phyloP scores from a whole-genome alignment of 2,888 invertebrate genomes.

The Eupithecia inturbata region DNA sequence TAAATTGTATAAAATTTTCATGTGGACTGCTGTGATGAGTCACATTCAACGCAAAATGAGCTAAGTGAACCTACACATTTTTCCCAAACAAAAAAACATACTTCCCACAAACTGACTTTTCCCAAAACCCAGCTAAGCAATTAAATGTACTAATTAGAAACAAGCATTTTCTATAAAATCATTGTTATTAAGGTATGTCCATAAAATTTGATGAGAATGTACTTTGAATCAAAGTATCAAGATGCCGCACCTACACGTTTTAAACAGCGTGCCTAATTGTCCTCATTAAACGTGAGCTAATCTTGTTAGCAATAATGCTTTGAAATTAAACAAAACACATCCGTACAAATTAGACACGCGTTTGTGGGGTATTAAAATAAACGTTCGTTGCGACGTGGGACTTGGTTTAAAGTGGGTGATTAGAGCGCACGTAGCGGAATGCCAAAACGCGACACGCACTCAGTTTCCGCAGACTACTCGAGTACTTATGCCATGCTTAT shows the following conservation, averaged over 20 bases:
- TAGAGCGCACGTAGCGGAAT: constrained; percentile 66
- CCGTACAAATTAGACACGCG: constrained; percentile 71
- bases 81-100: neutral
- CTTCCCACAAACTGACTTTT: neutral
- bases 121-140: neutral
- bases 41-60: neutral
- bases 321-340: constrained; percentile 73
- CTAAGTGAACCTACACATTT: neutral
- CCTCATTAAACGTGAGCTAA: constrained; percentile 42
- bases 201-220: neutral
- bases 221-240: neutral
- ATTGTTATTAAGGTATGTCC: neutral
- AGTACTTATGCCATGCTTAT: constrained; percentile 29
- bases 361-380: constrained; percentile 78
- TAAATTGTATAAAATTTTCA: too few relatives aligned
- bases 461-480: constrained; percentile 50
- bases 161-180: neutral
- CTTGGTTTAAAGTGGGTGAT: constrained; percentile 74
- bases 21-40: neutral
- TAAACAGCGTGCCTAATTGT: constrained; percentile 40
- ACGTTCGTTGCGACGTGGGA: constrained; percentile 71
- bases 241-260: constrained; percentile 17
- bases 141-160: neutral
- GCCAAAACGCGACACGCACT: constrained; percentile 64
- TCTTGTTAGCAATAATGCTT: constrained; percentile 58